Percentiles rank a stretch among this genome's conserved stretches.
Conservation (phyloP, 2,113 vertebrate species). For the Trogon melanurus region DNA sequence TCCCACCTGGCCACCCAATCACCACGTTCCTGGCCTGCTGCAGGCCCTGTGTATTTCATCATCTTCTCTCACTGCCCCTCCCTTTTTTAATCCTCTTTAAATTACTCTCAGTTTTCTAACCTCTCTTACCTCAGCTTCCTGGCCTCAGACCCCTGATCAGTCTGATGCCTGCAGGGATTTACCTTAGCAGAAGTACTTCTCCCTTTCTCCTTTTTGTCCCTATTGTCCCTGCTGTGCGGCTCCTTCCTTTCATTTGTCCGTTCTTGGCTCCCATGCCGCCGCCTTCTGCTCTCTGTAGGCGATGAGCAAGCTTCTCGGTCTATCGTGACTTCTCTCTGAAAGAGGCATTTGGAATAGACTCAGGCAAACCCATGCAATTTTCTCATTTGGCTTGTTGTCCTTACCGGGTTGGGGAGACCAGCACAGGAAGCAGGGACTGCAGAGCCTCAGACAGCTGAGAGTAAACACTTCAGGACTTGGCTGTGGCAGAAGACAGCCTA, state of each 20-base stretch:
- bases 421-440: neutral
- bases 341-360: constrained; percentile 12
- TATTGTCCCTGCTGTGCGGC: constrained; percentile 65
- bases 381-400: neutral
- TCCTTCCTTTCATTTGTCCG: constrained; percentile 74
- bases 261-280: constrained; percentile 68
- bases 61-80: neutral
- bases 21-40: neutral
- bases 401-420: neutral
- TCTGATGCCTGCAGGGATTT: neutral
- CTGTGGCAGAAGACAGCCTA: neutral
- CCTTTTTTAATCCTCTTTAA: neutral
- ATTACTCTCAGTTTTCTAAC: neutral
- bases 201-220: constrained; percentile 77
- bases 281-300: constrained; percentile 66
- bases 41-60: neutral
- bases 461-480: neutral
- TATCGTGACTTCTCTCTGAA: constrained; percentile 78
- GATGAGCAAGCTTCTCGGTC: constrained; percentile 71
- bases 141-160: neutral
- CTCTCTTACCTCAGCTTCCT: neutral
- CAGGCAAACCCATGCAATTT: neutral
- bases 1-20: neutral
- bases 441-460: neutral
- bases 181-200: constrained; percentile 68